Evolutionary conservation across 2,797 vertebrate species (phyloP), one percentile per base, ranked within the genome.

Genomic region (Philypnodon macrostomus): DNA sequence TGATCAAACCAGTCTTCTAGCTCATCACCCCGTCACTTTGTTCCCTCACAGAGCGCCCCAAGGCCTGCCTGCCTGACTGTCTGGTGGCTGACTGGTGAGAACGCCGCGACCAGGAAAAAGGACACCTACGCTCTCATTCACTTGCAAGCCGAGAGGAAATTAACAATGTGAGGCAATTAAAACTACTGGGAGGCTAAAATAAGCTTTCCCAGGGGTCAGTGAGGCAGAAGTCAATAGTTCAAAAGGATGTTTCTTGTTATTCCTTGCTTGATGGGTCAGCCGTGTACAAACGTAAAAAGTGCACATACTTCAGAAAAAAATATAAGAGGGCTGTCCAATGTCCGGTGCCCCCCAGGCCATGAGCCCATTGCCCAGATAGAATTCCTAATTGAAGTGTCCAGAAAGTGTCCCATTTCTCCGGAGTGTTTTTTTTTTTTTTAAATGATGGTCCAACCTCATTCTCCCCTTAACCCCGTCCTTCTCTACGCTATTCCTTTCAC

Each of bases 381-480:
- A 80, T 88, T 85, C 80, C 84, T 84, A 84, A 88, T 86, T 85
- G 84, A 86, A 80, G 77, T 83, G 82, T 85, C 72, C 59, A 23
- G 48, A 45, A 64, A 80, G 83, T 78, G 82, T 88, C 78, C 74
- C 44, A 64, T 88, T 86, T 82, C 86, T 76, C 70, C 47, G 26
- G 75, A 76, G 68, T 58, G 80, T 58, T 83, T 80, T 83, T 76
- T 80, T 79, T 58, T 83, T 80, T 83, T 76, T 80, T 79, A 85
- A 85, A 81, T 9, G 72, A 33, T 37, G 27, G 50, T 21, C 62
- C 53, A 62, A 77, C 79, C 77, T 74, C 68, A 51, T 31, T 26
- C 49, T 55, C 53, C 38, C 51, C 44, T 12, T 34, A 37, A 21
- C 18, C 18, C 46, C 55, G 50, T 76, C 66, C 74, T 77, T 58